Evolutionary conservation across 2,113 vertebrate species (phyloP), one percentile per base, ranked within the genome.

Genomic region (Prolemur simus): DNA sequence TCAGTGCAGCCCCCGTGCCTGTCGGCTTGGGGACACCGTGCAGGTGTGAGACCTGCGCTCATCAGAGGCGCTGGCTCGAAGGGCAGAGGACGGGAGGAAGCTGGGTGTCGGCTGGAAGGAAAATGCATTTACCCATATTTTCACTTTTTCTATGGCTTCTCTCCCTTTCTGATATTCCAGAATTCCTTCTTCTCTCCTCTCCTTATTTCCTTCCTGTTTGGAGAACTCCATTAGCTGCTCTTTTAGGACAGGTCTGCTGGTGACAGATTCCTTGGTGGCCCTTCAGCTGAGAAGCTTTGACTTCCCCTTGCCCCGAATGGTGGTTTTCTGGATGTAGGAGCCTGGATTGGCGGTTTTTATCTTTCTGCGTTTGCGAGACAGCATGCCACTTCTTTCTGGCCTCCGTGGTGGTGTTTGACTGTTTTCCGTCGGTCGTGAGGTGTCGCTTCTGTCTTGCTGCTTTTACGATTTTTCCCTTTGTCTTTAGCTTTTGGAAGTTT

Each of bases 1-100:
- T 42, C 23, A 0, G 11, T 6, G 18, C 27, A 0, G 56, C 69
- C 58, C 39, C 39, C 58, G 68, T n/a, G 8, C 0, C 17, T 12
- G 63, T 60, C 14, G 3, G 63, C 18, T 60, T 34, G 63, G 49
- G 21, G 14, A 10, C 3, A 0, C 27, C 7, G 3, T 0, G 0
- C 1, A 4, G 27, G 25, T 2, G 13, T 14, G 37, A 13, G 68
- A 23, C 6, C 21, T 68, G 0, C 11, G 4, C 60, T 56, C 45
- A 1, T 0, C n/a, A 5, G 39, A 21, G 45, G 52, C 2, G 2
- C 1, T 6, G 32, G 52, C 21, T 25, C n/a, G 34, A 58, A 49
- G 34, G 60, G 47, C 29, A 5, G 49, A 60, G 54, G 49, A 42
- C 47, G 18, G 8, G 63, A 27, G 25, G 52, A 1, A 12, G 34